Base-by-base conservation (phyloP, 2,113 vertebrate genomes). In the Sylvia atricapilla region DNA sequence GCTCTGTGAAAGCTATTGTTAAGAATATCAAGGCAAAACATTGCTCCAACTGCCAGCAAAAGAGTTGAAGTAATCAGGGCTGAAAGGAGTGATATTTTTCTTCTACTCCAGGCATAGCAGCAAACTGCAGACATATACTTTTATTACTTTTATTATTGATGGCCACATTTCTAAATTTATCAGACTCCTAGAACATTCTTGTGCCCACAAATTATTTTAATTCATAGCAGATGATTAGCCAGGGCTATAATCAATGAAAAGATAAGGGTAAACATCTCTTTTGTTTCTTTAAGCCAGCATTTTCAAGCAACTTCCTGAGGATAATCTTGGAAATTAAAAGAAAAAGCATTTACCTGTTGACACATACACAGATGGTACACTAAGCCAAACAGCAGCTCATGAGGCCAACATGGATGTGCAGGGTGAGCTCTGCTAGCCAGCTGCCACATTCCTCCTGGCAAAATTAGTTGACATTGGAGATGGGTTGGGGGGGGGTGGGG, bases 371-470 rank as follows among this genome's bases (percentile, higher is more conserved):
- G 20, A 7, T 13, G 19, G 33, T 28, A 52, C 19, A 35, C 7
- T 13, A 37, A 74, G 23, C 4, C 33, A 70, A 58, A 67, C 6
- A 33, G 56, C 39, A 55, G 8, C 15, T 31, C 44, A 13, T 1
- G 17, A 67, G 33, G 53, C 53, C 30, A 52, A 4, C 0, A 0
- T 0, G 0, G 23, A 35, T 11, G 7, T 8, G 17, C 46, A 77
- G 39, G 18, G 16, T 43, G 27, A 93, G 24, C 63, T 37, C 67
- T 50, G 39, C 33, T 50, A 58, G 60, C 23, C 41, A 82, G 35
- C 27, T 81, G 39, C 16, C 28, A 35, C 15, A 13, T 78, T 67
- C 18, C 33, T 83, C n/a, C 49, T 13, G 3, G 18, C 10, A 70
- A 22, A 59, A 25, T 49, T 5, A 58, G 31, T 28, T 44, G 72